phyloP scores from a whole-genome alignment of 2,113 vertebrate species.

The Phalacrocorax brasilianus region DNA sequence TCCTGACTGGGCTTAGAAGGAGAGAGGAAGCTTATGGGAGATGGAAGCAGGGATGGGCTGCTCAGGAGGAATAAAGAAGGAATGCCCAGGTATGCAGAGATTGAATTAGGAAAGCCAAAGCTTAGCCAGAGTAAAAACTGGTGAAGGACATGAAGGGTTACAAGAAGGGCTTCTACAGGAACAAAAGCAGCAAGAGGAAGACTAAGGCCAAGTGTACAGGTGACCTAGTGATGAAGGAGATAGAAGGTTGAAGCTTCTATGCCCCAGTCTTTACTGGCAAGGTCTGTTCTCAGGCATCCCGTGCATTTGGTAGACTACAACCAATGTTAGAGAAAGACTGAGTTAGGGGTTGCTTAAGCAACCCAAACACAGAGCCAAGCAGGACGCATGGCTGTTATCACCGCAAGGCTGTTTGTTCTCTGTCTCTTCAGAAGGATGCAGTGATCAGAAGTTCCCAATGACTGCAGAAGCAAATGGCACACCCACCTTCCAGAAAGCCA shows the following conservation, averaged over 20 bases:
- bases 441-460: neutral
- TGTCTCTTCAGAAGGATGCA: neutral
- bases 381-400: neutral
- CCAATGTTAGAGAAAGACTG: neutral
- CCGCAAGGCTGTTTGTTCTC: neutral
- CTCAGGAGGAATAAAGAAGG: neutral
- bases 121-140: neutral
- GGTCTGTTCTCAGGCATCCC: neutral
- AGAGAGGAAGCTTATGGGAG: neutral
- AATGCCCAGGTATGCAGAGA: neutral
- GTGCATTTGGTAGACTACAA: neutral
- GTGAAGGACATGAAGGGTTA: neutral
- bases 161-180: neutral
- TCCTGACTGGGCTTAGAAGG: neutral
- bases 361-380: neutral
- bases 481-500: neutral
- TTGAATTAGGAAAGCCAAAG: neutral
- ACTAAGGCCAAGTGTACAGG: neutral
- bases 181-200: neutral
- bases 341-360: neutral
- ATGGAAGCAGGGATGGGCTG: neutral
- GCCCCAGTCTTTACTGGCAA: neutral
- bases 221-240: neutral
- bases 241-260: neutral
- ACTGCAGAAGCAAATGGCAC: neutral